A percentile compares a stretch with the other conserved stretches of the same genome.
These are phyloP conservation scores for Callionymus lyra DNA, from an alignment of 2,113 vertebrate genomes.

Conservation along the genomic window DNA sequence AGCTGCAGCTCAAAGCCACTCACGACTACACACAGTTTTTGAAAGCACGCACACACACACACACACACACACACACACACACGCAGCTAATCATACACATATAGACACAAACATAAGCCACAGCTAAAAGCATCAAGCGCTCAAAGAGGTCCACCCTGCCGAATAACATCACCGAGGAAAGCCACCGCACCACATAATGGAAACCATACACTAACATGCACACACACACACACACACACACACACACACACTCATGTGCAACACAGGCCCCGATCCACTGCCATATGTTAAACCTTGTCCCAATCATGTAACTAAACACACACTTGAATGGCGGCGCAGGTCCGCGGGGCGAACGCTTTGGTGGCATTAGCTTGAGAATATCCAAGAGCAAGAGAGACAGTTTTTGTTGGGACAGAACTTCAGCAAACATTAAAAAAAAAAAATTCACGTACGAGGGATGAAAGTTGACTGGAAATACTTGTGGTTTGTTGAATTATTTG, in stretches of 20 bases:
- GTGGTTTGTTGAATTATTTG: too few species aligned
- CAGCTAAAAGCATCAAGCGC: slow-evolving; percentile 55
- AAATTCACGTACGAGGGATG: too few species aligned
- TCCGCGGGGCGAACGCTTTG: too few species aligned
- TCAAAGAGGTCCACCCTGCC: slow-evolving; percentile 47
- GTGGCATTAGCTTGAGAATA: too few species aligned
- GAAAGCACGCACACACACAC: not conserved
- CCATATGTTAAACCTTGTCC: slow-evolving; percentile 5
- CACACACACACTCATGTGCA: not conserved
- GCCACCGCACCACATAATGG: slow-evolving; percentile 51
- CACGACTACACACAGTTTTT: slow-evolving; percentile 20
- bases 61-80: slow-evolving; percentile 9
- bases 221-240: slow-evolving; percentile 21
- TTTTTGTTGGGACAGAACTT: too few species aligned
- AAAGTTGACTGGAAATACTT: too few species aligned
- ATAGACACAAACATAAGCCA: slow-evolving; percentile 29
- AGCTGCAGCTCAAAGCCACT: slow-evolving; percentile 37
- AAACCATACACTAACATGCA: slow-evolving; percentile 45
- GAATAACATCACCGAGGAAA: slow-evolving; percentile 53
- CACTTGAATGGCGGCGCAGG: not conserved
- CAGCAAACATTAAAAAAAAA: too few species aligned
- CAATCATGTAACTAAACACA: slow-evolving; percentile 9
- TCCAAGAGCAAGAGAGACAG: too few species aligned
- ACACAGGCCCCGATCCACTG: slow-evolving; percentile 3
- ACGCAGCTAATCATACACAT: slow-evolving; percentile 17